Evolutionary conservation across 2,888 invertebrate genomes (phyloP).

Genomic region (Heliconius ethilla): DNA sequence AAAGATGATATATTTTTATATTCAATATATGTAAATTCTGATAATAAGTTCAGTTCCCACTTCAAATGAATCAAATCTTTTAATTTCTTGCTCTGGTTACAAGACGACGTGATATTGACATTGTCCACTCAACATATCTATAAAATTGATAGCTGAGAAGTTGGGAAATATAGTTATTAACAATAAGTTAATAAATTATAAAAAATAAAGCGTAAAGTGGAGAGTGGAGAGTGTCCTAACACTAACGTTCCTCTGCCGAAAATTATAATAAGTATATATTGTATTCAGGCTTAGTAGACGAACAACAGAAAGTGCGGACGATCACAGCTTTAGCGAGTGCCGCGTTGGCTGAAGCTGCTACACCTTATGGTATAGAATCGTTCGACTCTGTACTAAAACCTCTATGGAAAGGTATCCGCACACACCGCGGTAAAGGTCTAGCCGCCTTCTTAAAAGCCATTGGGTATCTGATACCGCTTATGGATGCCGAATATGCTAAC

Average conservation of each 20-base stretch:
- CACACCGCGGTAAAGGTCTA: slow-evolving; percentile 94
- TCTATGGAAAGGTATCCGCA: slow-evolving; percentile 99
- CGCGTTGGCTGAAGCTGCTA: slow-evolving; percentile 98
- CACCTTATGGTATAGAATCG: slow-evolving; percentile 99
- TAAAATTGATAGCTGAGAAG: too few species aligned
- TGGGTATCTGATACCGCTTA: slow-evolving; percentile 98
- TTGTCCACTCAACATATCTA: too few species aligned
- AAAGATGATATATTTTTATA: not conserved
- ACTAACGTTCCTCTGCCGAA: not conserved
- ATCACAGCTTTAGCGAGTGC: slow-evolving; percentile 99
- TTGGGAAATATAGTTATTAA: too few species aligned
- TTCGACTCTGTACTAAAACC: slow-evolving; percentile 99
- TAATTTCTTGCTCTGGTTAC: too few species aligned
- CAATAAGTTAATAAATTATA: too few species aligned
- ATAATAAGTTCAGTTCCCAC: slow-evolving; percentile 6
- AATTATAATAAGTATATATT: not conserved
- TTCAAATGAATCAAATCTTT: not conserved
- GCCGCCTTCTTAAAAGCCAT: slow-evolving; percentile 99
- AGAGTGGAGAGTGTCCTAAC: not conserved
- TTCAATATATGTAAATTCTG: slow-evolving; percentile 9
- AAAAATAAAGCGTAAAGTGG: not conserved
- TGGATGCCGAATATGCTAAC: slow-evolving; percentile 99
- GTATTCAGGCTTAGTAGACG: slow-evolving; percentile 91
- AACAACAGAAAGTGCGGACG: slow-evolving; percentile 99
- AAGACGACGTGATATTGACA: too few species aligned